Evolutionary conservation across 2,113 vertebrate species (phyloP).

Genomic region (Trichomycterus rosablanca): DNA sequence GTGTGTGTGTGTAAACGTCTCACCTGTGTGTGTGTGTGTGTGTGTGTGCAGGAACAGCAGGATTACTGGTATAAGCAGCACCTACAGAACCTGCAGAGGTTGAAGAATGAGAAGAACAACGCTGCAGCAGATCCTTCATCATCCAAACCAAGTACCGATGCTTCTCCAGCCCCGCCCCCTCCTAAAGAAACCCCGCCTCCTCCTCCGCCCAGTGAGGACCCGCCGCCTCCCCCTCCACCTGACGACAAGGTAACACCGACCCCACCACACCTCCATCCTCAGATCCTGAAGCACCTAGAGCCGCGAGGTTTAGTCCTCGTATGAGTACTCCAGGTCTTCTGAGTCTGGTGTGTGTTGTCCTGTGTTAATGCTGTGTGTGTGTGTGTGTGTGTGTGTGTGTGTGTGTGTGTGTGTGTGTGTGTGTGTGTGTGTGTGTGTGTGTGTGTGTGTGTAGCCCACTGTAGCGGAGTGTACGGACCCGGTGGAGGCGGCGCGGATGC

Average conservation of each 20-base stretch:
- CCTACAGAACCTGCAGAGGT: conserved; percentile 80
- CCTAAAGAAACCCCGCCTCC: conserved; percentile 73
- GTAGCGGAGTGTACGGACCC: conserved; percentile 73
- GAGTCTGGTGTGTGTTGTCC: too few relatives aligned
- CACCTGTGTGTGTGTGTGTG: too few relatives aligned
- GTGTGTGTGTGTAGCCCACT: conserved; percentile 44
- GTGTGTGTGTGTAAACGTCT: neutral
- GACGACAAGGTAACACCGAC: conserved; percentile 70
- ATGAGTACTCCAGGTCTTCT: too few relatives aligned
- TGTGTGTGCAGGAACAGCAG: conserved; percentile 78
- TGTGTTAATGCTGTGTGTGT: too few relatives aligned
- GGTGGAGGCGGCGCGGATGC: conserved; percentile 83
- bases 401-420: neutral
- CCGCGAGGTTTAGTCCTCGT: too few relatives aligned
- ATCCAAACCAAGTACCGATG: conserved; percentile 8
- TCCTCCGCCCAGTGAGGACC: conserved; percentile 78
- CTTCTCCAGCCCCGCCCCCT: conserved; percentile 61
- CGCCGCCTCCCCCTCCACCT: conserved; percentile 76
- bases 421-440: neutral
- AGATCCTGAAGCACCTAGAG: too few relatives aligned
- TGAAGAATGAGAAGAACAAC: conserved; percentile 71
- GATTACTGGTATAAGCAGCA: conserved; percentile 96
- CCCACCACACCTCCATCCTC: neutral
- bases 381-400: too few relatives aligned
- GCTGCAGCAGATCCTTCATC: conserved; percentile 43